Conservation (phyloP, 2,797 vertebrate genomes). For the Trematomus bernacchii region DNA sequence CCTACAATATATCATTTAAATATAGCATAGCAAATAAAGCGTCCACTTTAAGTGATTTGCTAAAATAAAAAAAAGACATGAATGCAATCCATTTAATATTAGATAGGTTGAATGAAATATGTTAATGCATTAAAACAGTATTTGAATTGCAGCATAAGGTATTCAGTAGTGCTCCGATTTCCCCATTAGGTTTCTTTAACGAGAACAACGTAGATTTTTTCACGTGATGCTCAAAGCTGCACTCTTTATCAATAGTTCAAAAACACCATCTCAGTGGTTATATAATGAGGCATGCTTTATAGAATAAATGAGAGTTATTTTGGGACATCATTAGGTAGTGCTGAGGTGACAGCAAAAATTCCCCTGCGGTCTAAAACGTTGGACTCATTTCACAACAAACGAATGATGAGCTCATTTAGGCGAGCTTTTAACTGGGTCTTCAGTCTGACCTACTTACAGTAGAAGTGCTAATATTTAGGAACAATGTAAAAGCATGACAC, state of each 20-base stretch:
- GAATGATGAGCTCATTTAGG: conserved; percentile 34
- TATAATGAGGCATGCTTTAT: background rate
- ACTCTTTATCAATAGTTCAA: conserved; percentile 13
- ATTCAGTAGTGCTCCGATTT: background rate
- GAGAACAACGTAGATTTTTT: conserved; percentile 3
- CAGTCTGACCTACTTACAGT: conserved; percentile 64
- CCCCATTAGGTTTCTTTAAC: background rate
- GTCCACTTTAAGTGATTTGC: too few relatives aligned
- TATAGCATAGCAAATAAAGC: too few relatives aligned
- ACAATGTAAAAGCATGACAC: conserved; percentile 56
- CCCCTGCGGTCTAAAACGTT: conserved; percentile 18
- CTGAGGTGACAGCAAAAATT: conserved; percentile 42
- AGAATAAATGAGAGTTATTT: conserved; percentile 2
- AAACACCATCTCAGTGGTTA: conserved; percentile 20
- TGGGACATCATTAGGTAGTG: conserved; percentile 30
- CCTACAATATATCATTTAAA: too few relatives aligned
- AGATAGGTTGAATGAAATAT: background rate
- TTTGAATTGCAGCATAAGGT: too few relatives aligned
- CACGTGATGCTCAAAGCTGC: conserved; percentile 19
- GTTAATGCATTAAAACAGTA: background rate
- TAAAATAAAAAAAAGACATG: too few relatives aligned
- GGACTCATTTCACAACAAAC: conserved; percentile 17
- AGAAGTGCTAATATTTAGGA: conserved; percentile 30
- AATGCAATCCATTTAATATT: too few relatives aligned
- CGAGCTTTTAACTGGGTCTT: conserved; percentile 35